Evolutionary conservation across 2,113 vertebrate genomes (phyloP), one percentile per base, ranked within the genome.

Genomic region (Scomber scombrus): DNA sequence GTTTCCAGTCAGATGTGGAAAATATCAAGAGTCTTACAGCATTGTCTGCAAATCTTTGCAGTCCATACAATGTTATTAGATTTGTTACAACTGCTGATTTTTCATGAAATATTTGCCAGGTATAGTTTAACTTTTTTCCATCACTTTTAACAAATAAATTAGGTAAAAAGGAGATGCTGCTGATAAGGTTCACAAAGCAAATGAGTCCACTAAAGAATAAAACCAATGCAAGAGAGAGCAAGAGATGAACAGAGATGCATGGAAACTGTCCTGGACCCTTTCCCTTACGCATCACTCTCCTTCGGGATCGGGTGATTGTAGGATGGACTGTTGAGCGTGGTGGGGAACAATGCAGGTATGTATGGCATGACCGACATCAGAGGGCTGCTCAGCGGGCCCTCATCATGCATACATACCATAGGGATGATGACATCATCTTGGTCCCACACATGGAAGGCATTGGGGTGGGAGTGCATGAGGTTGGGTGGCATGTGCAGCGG

Each of bases 401-500:
- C 85, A 0, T 57, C 1, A 0, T 26, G 23, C 23, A 4, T 11
- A 0, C 85, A 63, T 0, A 49, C 58, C 61, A 94, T 89, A 23
- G 93, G 89, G 69, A 95, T 94, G 65, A 93, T 89, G 70, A 95
- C 87, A 11, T 93, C 92, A 0, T 95, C 91, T 82, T 92, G 93
- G 81, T 95, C 87, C 95, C 95, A 95, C 58, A 95, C 93, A 12
- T 94, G 93, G 82, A 95, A 95, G 71, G 94, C 94, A 11, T 95
- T 95, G 0, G 85, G 87, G 78, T 94, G 94, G 43, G 94, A 93
- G 85, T 89, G 92, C 57, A 26, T 86, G n/a, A 91, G 75, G 11
- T 6, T 23, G 0, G 81, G 16, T 1, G 92, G 87, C 19, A 94
- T 72, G 83, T 94, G 88, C 49, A 88, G 50, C 0, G 84, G 85